phyloP scores from a whole-genome alignment of 2,888 invertebrate species.

The Desoria tigrina region DNA sequence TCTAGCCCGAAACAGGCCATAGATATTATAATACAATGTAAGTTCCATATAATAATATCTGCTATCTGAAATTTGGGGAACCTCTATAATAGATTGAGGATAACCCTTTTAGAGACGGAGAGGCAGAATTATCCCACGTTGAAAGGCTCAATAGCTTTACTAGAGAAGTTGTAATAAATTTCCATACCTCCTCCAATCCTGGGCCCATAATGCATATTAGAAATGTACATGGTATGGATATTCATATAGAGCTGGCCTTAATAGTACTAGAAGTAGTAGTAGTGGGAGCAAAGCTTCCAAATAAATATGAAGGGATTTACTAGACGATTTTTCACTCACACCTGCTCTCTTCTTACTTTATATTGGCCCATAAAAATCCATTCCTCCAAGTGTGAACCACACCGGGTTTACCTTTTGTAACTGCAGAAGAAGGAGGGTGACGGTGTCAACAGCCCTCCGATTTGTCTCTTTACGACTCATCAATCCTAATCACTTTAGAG shows the following conservation, averaged over 20 bases:
- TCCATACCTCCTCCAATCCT: slow-evolving; percentile 11
- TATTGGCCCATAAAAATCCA: slow-evolving; percentile 47
- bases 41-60: background rate
- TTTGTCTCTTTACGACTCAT: slow-evolving; percentile 3
- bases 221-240: background rate
- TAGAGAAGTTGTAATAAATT: slow-evolving; percentile 31
- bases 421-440: slow-evolving; percentile 15
- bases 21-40: background rate
- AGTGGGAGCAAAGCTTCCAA: slow-evolving; percentile 7
- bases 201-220: background rate
- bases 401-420: slow-evolving; percentile 11
- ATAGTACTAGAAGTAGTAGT: too few relatives aligned
- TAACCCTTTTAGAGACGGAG: background rate
- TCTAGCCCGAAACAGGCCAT: too few relatives aligned
- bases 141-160: slow-evolving; percentile 43
- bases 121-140: slow-evolving; percentile 40
- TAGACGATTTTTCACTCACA: slow-evolving; percentile 46
- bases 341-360: slow-evolving; percentile 44
- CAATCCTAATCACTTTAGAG: slow-evolving; percentile 7
- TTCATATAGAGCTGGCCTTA: too few relatives aligned
- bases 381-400: slow-evolving; percentile 14
- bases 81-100: background rate
- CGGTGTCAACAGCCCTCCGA: slow-evolving; percentile 10
- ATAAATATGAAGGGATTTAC: slow-evolving; percentile 36
- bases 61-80: background rate